phyloP scores from a whole-genome alignment of 2,113 vertebrate genomes.

The Corythornis madagascariensis region DNA sequence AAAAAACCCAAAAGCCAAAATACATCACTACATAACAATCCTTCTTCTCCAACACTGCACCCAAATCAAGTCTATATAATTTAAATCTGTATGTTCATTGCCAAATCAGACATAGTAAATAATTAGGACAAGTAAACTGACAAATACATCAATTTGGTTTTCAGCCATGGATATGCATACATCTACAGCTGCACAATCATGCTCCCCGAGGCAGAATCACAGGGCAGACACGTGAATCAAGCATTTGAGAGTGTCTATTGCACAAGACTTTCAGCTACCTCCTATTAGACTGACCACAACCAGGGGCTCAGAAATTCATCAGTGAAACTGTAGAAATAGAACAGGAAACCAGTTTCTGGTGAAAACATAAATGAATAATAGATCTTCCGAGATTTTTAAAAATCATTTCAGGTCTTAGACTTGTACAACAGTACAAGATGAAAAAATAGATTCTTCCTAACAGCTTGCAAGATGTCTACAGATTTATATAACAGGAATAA shows the following conservation, averaged over 20 bases:
- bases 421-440: neutral
- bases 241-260: neutral
- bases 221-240: neutral
- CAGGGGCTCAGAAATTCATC: neutral
- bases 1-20: neutral
- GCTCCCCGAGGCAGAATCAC: neutral
- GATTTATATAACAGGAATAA: constrained; percentile 4
- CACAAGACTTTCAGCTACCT: neutral
- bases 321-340: neutral
- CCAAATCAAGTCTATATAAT: neutral
- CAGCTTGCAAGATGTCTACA: neutral
- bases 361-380: neutral
- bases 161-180: neutral
- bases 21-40: neutral
- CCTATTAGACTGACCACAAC: neutral
- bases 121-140: neutral
- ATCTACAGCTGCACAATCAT: neutral
- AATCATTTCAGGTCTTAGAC: neutral
- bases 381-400: neutral
- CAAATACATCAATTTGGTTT: neutral
- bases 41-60: neutral
- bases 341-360: neutral
- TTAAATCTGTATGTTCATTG: neutral
- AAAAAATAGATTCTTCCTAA: neutral
- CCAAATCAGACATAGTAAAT: neutral